Evolutionary conservation across 2,113 vertebrate species (phyloP).

Genomic region (Podiceps cristatus): DNA sequence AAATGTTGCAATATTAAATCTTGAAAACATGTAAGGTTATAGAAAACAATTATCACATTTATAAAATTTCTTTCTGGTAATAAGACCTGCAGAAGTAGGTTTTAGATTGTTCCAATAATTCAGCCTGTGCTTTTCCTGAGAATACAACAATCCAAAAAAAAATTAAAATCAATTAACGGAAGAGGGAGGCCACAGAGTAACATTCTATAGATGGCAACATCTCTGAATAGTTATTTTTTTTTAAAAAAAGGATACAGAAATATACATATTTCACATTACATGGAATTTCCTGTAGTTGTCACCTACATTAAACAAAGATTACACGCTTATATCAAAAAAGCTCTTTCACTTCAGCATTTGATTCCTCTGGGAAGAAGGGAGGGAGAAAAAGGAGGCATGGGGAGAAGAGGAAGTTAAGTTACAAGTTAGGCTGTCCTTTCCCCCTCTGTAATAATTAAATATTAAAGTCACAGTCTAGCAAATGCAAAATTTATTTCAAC

Average conservation of each 20-base stretch:
- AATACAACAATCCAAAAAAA: not conserved
- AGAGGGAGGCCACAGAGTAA: not conserved
- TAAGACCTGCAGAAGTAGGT: not conserved
- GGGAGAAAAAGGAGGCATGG: constrained; percentile 1
- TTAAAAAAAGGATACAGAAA: not conserved
- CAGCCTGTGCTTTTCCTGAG: not conserved
- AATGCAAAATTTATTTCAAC: constrained; percentile 99
- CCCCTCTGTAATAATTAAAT: constrained; percentile 74
- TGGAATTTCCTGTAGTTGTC: not conserved
- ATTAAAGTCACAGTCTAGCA: constrained; percentile 87
- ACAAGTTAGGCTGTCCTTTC: constrained; percentile 35
- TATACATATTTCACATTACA: not conserved
- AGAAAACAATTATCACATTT: not conserved
- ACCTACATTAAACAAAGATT: constrained; percentile 12
- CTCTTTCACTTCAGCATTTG: not conserved
- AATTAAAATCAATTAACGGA: not conserved
- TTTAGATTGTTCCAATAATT: not conserved
- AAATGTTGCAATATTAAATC: not conserved
- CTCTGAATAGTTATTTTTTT: not conserved
- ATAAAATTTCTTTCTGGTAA: not conserved
- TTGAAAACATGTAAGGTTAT: not conserved
- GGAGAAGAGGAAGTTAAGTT: constrained; percentile 1
- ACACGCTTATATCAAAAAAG: not conserved
- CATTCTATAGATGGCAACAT: not conserved
- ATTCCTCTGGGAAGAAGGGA: not conserved